These are phyloP conservation scores for Popillia japonica DNA, from an alignment of 1,140 invertebrate species.

Conservation along the genomic window DNA sequence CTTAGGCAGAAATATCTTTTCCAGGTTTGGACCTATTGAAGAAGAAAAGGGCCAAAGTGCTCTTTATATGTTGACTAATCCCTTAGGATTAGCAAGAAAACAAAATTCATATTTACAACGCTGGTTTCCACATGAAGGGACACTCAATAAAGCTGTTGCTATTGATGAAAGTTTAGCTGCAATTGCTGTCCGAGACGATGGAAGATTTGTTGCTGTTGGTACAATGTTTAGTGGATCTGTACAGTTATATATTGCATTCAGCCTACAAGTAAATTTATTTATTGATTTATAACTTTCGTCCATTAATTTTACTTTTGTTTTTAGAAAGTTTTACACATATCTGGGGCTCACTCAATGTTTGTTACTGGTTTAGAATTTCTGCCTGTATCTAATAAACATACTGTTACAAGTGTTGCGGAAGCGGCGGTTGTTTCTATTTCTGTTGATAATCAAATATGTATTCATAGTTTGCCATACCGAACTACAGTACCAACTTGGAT, in stretches of 20 bases:
- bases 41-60: slow-evolving; percentile 70
- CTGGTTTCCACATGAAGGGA: slow-evolving; percentile 71
- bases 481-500: slow-evolving; percentile 81
- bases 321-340: slow-evolving; percentile 81
- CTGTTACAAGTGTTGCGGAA: slow-evolving; percentile 76
- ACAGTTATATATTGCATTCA: slow-evolving; percentile 90
- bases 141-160: slow-evolving; percentile 65
- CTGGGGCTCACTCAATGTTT: slow-evolving; percentile 90
- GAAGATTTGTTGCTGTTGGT: slow-evolving; percentile 88
- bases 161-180: slow-evolving; percentile 82
- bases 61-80: slow-evolving; percentile 86
- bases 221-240: slow-evolving; percentile 93
- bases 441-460: slow-evolving; percentile 91
- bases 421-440: slow-evolving; percentile 93
- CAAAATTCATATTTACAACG: slow-evolving; percentile 76
- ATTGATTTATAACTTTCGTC: background rate
- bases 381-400: slow-evolving; percentile 66
- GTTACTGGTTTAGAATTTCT: slow-evolving; percentile 93
- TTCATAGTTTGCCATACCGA: slow-evolving; percentile 86
- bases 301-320: slow-evolving; percentile 47
- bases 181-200: slow-evolving; percentile 89
- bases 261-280: slow-evolving; percentile 76
- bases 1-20: slow-evolving; percentile 43
- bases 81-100: slow-evolving; percentile 72
- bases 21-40: slow-evolving; percentile 76